A percentile compares a stretch with the other conserved stretches of the same genome.
These are phyloP conservation scores for Metopolophium dirhodum DNA, from an alignment of 1,140 invertebrate genomes.

Conservation along the genomic window DNA sequence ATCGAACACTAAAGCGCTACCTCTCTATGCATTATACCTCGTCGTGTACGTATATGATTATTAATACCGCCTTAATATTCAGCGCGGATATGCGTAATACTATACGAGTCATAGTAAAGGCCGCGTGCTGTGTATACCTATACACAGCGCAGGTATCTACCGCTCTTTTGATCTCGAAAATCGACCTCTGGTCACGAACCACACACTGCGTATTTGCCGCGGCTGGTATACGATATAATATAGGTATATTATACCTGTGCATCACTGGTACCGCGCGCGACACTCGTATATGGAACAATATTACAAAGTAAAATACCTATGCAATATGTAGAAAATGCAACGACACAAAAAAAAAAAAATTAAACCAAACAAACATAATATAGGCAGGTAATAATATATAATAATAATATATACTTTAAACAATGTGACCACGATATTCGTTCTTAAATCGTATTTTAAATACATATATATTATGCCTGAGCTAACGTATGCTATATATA, in stretches of 20 bases:
- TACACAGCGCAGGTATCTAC: background rate
- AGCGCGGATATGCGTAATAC: background rate
- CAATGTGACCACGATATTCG: slow-evolving; percentile 47
- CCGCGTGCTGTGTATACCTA: background rate
- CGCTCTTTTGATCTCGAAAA: slow-evolving; percentile 49
- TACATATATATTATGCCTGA: background rate
- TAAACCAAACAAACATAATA: slow-evolving; percentile 24
- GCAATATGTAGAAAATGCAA: background rate
- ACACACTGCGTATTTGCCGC: slow-evolving; percentile 3
- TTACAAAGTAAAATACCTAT: background rate
- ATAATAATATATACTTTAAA: background rate
- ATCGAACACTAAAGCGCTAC: no score
- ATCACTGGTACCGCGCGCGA: background rate
- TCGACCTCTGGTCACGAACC: slow-evolving; percentile 48
- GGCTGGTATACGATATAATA: background rate
- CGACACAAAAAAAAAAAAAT: background rate
- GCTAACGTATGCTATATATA: background rate
- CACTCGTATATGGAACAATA: background rate
- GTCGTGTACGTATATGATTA: background rate
- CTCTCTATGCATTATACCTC: background rate
- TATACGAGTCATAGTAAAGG: background rate
- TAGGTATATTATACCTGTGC: background rate
- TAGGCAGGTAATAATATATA: no score
- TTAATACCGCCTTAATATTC: slow-evolving; percentile 25
- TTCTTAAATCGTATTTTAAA: slow-evolving; percentile 42